Evolutionary conservation across 2,113 vertebrate genomes (phyloP), one percentile per base, ranked within the genome.

Genomic region (Bombycilla garrulus): DNA sequence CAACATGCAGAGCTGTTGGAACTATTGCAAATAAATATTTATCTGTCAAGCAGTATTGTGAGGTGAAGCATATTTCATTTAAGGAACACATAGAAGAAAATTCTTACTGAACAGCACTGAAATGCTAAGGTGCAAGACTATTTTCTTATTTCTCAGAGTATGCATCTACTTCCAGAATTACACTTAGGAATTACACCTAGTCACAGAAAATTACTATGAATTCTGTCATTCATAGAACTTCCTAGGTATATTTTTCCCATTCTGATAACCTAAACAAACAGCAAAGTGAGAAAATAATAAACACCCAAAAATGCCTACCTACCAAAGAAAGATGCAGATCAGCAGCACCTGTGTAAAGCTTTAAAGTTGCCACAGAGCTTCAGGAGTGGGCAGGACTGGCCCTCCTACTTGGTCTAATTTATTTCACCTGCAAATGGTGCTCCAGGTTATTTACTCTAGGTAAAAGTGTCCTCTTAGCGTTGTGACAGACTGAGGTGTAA

Each of bases 1-100:
- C 69, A 79, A 86, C 9, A 89, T 31, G 70, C 70, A 61, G 70
- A 82, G 79, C 31, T 50, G 20, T 60, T 69, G 44, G 24, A 62
- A 51, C 10, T 64, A 62, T 50, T 79, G 17, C 31, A 84, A 90
- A 73, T 62, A 93, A 82, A 86, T 96, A 82, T 77, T 95, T 93
- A 89, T 72, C 69, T 96, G 70, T 92, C 74, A 92, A 92, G 66
- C 38, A 80, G 40, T 62, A 38, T 88, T 92, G 54, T 95, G 47
- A 44, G 57, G 35, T 95, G 82, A 91, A 95, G 72, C 33, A 88
- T 77, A 91, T 92, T 96, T 94, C 47, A 58, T 83, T 90, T 83
- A 93, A 90, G 83, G 64, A 92, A 81, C 83, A 73, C 58, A 79
- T n/a, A 25, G 87, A 86, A 69, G 79, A 84, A 79, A 96, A 96